Evolutionary conservation across 2,113 vertebrate genomes (phyloP), one percentile per base, ranked within the genome.

Genomic region (Tretioscincus oriximinensis): DNA sequence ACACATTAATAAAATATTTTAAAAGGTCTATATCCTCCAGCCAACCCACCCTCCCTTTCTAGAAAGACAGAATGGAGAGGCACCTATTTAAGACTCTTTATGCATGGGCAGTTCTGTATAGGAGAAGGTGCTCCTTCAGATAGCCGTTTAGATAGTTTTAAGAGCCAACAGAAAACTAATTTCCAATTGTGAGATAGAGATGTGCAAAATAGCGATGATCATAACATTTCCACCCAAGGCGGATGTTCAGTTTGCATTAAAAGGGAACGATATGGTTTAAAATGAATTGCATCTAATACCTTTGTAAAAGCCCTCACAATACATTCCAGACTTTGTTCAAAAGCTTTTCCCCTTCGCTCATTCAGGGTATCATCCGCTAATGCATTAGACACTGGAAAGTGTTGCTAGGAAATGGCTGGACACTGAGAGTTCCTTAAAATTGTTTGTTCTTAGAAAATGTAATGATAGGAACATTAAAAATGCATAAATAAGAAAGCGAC

Each of bases 401-500:
- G 28, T n/a, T 66, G 3, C 61, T 22, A n/a, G 64, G n/a, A 16
- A 69, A 14, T 28, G 54, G 7, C 72, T 47, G 71, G 65, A 69
- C 35, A 47, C n/a, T 10, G 71, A 61, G 41, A 35, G n/a, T 61
- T 51, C 35, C 7, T 75, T 69, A 35, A 68, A 69, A 31, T 75
- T 79, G 31, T 75, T 69, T 45, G 49, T 41, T 18, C 31, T 18
- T 18, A 24, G 65, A 60, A 68, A 68, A 61, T 31, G 64, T 69
- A 68, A 54, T 64, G 77, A 70, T 64, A 24, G 41, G 31, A 22
- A 69, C 76, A 75, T 84, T 84, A 84, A 79, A 79, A 68, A 75
- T 51, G 49, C 81, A 78, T 81, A 61, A 76, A 81, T 81, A 69
- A 69, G 80, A 76, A 78, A 66, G 63, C 76, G 60, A 67, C 58